Conservation (phyloP, 2,797 vertebrate genomes). For the Astyanax mexicanus region DNA sequence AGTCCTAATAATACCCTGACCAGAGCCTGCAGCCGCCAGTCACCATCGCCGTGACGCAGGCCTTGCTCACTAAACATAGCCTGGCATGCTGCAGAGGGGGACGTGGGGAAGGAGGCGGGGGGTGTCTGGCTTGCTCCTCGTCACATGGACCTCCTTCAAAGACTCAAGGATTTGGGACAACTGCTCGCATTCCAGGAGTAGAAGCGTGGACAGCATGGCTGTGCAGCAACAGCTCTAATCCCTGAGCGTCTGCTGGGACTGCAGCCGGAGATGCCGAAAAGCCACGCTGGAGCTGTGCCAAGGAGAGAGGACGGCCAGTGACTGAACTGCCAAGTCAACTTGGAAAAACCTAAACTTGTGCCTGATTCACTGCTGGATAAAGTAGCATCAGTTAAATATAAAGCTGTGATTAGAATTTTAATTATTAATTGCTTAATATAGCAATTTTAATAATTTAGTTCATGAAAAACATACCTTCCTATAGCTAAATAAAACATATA, state of each 20-base stretch:
- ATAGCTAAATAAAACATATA: too few species aligned
- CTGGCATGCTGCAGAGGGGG: constrained; percentile 7
- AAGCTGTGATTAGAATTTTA: too few species aligned
- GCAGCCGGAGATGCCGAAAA: constrained; percentile 31
- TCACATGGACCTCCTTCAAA: constrained; percentile 67
- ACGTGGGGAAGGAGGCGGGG: constrained; percentile 35
- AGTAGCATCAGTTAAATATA: neutral
- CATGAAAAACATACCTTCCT: too few species aligned
- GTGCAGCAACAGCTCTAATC: constrained; percentile 61
- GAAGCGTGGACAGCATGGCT: constrained; percentile 51
- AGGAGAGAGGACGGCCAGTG: constrained; percentile 22
- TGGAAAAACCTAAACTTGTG: neutral
- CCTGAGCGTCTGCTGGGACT: constrained; percentile 40
- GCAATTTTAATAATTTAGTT: too few species aligned
- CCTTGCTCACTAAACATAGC: constrained; percentile 59
- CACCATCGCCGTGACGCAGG: constrained; percentile 46
- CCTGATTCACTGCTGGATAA: neutral
- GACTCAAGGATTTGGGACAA: constrained; percentile 69
- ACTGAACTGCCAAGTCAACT: neutral
- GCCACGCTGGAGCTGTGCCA: constrained; percentile 25
- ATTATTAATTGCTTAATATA: too few species aligned
- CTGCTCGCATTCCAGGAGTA: constrained; percentile 65
- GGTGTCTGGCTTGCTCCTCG: constrained; percentile 60
- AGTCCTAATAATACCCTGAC: constrained; percentile 68
- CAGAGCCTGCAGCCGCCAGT: constrained; percentile 48